Base-by-base conservation (phyloP, 1,140 invertebrate species). In the Drosophila eugracilis region DNA sequence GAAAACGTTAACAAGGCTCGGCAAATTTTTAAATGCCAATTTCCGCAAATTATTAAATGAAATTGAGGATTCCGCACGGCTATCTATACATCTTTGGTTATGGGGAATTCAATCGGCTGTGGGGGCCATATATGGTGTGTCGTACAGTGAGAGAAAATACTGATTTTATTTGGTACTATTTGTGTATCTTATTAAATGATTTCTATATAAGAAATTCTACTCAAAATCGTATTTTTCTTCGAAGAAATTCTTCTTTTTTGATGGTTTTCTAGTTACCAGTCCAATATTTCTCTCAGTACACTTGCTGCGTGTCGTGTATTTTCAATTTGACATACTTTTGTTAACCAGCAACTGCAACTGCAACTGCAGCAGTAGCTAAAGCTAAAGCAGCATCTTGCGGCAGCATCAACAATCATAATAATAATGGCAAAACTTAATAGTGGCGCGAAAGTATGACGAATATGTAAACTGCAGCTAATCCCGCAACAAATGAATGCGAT, bases 1-100 rank as follows among this genome's bases (percentile, higher is more conserved):
- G 55, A 41, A 32, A 59, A 85, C 75, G 67, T 65, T 85, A 86
- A 86, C 83, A 86, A 86, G 83, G 49, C 74, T 47, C 57, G 42
- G 74, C 63, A 78, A 88, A 88, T 88, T 88, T 77, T 75, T 88
- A 88, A 88, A 88, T 88, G 83, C 83, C 83, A 89, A 88, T 88
- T 89, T 88, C 83, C 83, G 78, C 65, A 88, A 86, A 88, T 88
- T 88, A 88, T 88, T 88, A 88, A 88, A 86, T 81, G 83, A 86
- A 86, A 86, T 86, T 81, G 81, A 79, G 84, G 80, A 76, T 79
- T 74, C 66, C 74, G 76, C 22, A 86, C 76, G 49, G 81, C 75
- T 73, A 85, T 85, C 77, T 77, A 49, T 50, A 67, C 83, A 85
- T 72, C 76, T 85, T 21, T 66, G 34, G 15, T 14, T 47, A 30